Base-by-base conservation (phyloP, 2,888 invertebrate species). In the Drosophila meridiana region DNA sequence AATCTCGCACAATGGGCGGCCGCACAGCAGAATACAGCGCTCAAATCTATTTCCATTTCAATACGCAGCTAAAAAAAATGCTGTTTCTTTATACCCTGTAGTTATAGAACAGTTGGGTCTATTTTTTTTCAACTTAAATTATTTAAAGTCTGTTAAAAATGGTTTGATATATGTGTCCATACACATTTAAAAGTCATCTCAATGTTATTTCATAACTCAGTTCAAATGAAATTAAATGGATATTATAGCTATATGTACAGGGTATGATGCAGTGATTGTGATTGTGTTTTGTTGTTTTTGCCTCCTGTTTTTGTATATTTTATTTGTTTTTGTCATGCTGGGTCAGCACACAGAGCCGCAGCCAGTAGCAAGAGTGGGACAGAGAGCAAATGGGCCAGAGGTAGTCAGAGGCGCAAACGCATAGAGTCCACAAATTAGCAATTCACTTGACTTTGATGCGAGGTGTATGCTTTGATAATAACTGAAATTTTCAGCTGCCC, bases 41-140 rank as follows among this genome's bases (percentile, higher is more conserved):
- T 59, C 59, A 81, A 87, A 79, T 76, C 80, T 82, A 84, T 87
- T 89, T 78, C 82, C 87, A 89, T 89, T 89, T 89, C 78, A 85
- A 85, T 89, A 84, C 72, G 32, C 52, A 62, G 79, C 67, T 20
- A 20, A 62, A 80, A 58, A 69, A 76, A 69, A 80, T 69, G 66
- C 59, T 63, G 52, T 32, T 57, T 52, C n/a, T 47, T 30, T n/a
- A 26, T 43, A 43, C 53, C 26, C 55, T 59, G 47, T 69, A 70
- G 50, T n/a, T 38, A 32, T 53, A 32, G 2, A 11, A 40, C 7
- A 26, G 9, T 4, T 28, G 20, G 20, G 20, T 20, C 20, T 20
- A 20, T 20, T 20, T 20, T 20, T 20, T 20, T 20, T 20, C 20
- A 20, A 20, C 20, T 20, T 20, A 1, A 20, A 20, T 20, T 20